These are phyloP conservation scores for Beaufortia kweichowensis DNA, from an alignment of 2,113 vertebrate genomes.

Conservation along the genomic window DNA sequence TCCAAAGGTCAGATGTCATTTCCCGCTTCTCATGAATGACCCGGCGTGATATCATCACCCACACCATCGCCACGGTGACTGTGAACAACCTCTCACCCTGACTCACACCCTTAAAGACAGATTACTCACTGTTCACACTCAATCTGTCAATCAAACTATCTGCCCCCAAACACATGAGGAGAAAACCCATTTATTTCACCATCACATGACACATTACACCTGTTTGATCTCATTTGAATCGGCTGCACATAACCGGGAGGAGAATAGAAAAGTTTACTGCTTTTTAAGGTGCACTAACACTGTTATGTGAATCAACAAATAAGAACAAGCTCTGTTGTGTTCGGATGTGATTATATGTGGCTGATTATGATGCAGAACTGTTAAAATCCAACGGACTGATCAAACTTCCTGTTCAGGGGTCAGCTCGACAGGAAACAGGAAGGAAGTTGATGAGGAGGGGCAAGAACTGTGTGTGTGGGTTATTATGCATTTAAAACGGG, in stretches of 20 bases:
- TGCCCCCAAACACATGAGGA: neutral
- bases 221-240: too few species aligned
- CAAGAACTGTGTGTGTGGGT: constrained; percentile 6
- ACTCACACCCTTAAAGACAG: constrained; percentile 24
- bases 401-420: constrained; percentile 66
- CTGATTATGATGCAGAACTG: constrained; percentile 4
- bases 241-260: too few species aligned
- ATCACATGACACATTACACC: too few species aligned
- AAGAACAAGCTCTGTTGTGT: neutral
- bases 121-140: neutral
- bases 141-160: neutral
- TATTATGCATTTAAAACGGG: neutral
- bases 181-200: neutral
- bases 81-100: constrained; percentile 32
- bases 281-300: too few species aligned
- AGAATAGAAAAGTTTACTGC: too few species aligned
- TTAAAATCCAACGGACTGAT: constrained; percentile 52
- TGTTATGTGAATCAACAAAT: neutral
- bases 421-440: constrained; percentile 71
- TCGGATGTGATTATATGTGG: constrained; percentile 7
- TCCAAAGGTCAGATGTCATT: constrained; percentile 52
- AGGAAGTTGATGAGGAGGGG: constrained; percentile 59
- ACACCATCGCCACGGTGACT: constrained; percentile 28
- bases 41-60: constrained; percentile 56
- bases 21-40: constrained; percentile 54